Evolutionary conservation across 2,113 vertebrate species (phyloP).

Genomic region (Lophotis ruficrista): DNA sequence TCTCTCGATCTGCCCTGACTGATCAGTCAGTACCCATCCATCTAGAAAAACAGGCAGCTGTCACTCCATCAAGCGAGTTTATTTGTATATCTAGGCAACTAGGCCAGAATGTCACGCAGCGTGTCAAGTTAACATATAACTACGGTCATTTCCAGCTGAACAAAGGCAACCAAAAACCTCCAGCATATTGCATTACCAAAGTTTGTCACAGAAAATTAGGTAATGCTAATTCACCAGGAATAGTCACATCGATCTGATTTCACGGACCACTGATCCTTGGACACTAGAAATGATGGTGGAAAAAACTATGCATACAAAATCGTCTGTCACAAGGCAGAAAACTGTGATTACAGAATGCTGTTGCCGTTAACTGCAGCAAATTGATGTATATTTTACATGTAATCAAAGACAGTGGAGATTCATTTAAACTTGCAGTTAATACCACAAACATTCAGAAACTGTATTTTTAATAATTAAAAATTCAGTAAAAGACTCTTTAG

Average conservation of each 20-base stretch:
- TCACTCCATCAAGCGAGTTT: background rate
- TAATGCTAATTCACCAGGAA: background rate
- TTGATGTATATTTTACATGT: background rate
- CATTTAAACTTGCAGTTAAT: background rate
- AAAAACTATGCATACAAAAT: background rate
- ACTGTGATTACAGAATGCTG: background rate
- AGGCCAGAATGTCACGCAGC: background rate
- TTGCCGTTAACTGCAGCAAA: background rate
- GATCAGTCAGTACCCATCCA: background rate
- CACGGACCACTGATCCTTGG: background rate
- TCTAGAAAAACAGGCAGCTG: background rate
- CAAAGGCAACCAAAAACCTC: background rate
- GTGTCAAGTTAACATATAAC: background rate
- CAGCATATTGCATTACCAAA: background rate
- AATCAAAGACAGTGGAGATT: background rate
- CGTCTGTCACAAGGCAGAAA: background rate
- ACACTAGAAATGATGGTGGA: background rate
- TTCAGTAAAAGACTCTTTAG: background rate
- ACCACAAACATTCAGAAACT: background rate
- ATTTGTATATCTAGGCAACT: background rate
- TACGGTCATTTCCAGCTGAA: slow-evolving; percentile 7
- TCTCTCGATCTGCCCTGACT: background rate
- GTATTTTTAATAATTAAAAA: background rate
- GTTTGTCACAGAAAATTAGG: background rate
- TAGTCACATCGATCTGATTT: background rate